These are phyloP conservation scores for Paraescarpia echinospica DNA, from an alignment of 1,140 invertebrate genomes.

Conservation along the genomic window DNA sequence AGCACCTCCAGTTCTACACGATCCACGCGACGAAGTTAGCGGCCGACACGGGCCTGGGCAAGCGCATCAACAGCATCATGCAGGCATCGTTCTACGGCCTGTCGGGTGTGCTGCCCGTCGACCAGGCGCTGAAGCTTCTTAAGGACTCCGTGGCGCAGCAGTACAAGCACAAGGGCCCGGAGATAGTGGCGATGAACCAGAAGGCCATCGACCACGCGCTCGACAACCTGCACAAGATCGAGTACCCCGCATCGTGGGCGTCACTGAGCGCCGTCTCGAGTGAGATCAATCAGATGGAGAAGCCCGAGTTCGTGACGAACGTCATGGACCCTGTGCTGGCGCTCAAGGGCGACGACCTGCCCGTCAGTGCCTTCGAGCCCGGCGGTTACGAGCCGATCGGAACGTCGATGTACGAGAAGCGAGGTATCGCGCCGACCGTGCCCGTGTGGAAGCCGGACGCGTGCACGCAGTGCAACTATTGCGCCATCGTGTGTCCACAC, in stretches of 20 bases:
- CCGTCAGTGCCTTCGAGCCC: constrained; percentile 31
- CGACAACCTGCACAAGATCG: constrained; percentile 23
- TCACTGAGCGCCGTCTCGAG: background rate
- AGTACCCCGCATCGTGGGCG: constrained; percentile 27
- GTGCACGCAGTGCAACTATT: constrained; percentile 33
- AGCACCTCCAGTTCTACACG: constrained; percentile 31
- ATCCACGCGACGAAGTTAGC: constrained; percentile 29
- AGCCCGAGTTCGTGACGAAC: constrained; percentile 29
- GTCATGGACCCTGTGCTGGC: constrained; percentile 33
- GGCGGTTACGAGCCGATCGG: constrained; percentile 31
- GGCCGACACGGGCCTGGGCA: constrained; percentile 26
- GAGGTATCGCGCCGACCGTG: constrained; percentile 30
- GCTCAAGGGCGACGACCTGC: constrained; percentile 31
- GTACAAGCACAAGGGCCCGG: constrained; percentile 31
- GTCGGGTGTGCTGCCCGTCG: constrained; percentile 26
- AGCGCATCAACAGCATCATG: constrained; percentile 33
- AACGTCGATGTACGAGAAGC: constrained; percentile 29
- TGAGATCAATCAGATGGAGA: background rate
- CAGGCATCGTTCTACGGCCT: constrained; percentile 32
- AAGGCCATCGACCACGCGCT: constrained; percentile 25
- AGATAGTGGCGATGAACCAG: constrained; percentile 26
- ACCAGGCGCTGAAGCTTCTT: constrained; percentile 26
- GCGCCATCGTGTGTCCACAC: constrained; percentile 33
- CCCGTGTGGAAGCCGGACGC: constrained; percentile 33
- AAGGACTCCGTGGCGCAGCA: constrained; percentile 28